Conservation (phyloP, 2,888 invertebrate species). For the Gasteruption jaculator region DNA sequence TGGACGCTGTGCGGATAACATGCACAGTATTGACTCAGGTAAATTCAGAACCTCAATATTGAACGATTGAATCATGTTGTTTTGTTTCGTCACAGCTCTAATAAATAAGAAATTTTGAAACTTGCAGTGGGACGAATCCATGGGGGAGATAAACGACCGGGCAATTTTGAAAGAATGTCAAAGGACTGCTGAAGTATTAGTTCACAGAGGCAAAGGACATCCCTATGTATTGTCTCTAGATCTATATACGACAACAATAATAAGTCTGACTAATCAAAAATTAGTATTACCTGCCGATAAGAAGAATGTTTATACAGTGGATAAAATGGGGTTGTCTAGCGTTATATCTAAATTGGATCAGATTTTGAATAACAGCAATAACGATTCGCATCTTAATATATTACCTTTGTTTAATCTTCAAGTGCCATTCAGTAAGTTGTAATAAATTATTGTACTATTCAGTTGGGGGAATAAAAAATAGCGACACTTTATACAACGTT, state of each 20-base stretch:
- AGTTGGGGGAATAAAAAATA: too few species aligned
- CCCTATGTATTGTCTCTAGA: conserved; percentile 75
- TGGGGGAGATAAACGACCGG: conserved; percentile 49
- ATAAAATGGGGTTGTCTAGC: conserved; percentile 28
- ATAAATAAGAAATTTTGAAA: conserved; percentile 34
- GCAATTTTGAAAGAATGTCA: conserved; percentile 58
- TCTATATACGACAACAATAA: conserved; percentile 40
- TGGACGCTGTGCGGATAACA: conserved; percentile 58
- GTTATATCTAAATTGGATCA: conserved; percentile 32
- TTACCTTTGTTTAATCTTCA: too few species aligned
- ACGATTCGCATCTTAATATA: too few species aligned
- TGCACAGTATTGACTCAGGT: conserved; percentile 56
- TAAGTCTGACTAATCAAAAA: conserved; percentile 33
- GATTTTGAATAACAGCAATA: too few species aligned
- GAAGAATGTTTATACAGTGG: conserved; percentile 27
- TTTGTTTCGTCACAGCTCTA: too few species aligned
- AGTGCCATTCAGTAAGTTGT: too few species aligned
- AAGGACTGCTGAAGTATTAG: conserved; percentile 56
- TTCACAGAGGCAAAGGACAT: conserved; percentile 52
- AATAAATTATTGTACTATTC: too few species aligned
- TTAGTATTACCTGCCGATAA: conserved; percentile 26
- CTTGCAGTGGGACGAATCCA: conserved; percentile 37
- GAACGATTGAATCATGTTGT: too few species aligned
- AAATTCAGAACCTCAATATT: conserved; percentile 21
- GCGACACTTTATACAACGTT: too few species aligned